Evolutionary conservation across 2,888 invertebrate species (phyloP), one percentile per base, ranked within the genome.

Genomic region (Tipula helvola): DNA sequence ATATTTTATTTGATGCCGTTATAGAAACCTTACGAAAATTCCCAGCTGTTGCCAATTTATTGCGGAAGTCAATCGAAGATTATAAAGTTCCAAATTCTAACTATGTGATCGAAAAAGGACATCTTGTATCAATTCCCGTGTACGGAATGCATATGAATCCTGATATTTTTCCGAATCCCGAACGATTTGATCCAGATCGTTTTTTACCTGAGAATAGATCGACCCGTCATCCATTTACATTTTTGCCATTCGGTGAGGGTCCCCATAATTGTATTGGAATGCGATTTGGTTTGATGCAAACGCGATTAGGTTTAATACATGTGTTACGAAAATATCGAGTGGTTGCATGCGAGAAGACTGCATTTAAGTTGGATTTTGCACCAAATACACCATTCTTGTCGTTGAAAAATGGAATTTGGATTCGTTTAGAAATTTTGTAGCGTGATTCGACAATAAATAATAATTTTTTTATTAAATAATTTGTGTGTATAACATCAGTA

Each of bases 101-200:
- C 42, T 88, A 92, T 86, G 89, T 90, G 1, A 91, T 93, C 87
- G 92, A 92, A 86, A 91, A 92, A 88, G 93, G 92, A 0, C 92
- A 92, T 0, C 88, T 91, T 86, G 90, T 93, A 0, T 90, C 92
- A 41, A 91, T 93, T 41, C 93, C 93, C 0, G 90, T 91, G 16
- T 90, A 91, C 87, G 92, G 92, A 2, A 92, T 93, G 88, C 93
- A 94, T 87, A 92, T 92, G 90, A 93, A 93, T 88, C 92, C 93
- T 0, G 91, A 92, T 4, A 91, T 93, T 89, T 93, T 92, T 88
- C 93, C 93, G 0, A 91, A 94, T 12, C 94, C 94, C 0, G 91
- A 93, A 4, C 92, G 91, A 83, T 94, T 94, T 87, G 92, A 93
- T 85, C 94, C 94, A 0, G 93, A 94, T 16, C 90, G 94, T 88